Conservation (phyloP, 37 sponge, comb jelly and placozoan genomes). For the Beroe forskalii region DNA sequence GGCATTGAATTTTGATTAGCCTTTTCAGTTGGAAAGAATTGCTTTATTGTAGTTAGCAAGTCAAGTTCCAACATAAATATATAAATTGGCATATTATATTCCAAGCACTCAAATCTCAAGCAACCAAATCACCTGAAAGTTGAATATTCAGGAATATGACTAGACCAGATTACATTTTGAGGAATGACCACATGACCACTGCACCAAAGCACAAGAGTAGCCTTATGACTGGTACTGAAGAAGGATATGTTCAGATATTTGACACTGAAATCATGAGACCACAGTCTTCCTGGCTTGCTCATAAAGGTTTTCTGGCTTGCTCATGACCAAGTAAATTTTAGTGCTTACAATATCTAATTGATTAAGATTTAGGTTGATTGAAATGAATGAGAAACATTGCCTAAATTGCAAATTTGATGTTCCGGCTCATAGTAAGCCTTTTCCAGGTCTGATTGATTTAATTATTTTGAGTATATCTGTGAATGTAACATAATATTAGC, state of each 20-base stretch:
- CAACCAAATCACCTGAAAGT: no score
- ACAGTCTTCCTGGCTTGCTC: conserved; percentile 3
- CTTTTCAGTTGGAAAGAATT: no score
- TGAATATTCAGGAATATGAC: background rate
- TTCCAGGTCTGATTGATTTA: no score
- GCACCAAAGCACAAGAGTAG: background rate
- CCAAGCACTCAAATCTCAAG: no score
- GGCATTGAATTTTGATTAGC: no score
- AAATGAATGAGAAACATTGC: background rate
- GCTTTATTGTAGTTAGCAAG: no score
- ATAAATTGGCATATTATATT: no score
- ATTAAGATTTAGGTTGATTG: background rate
- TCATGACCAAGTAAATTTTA: no score
- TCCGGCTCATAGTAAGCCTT: background rate
- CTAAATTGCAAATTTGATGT: background rate
- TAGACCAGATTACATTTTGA: conserved; percentile 33
- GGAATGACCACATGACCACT: conserved; percentile 8
- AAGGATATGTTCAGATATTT: background rate
- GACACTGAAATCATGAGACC: conserved; percentile 63
- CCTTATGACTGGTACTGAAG: conserved; percentile 16
- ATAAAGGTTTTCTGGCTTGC: conserved; percentile 33
- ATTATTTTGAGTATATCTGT: no score
- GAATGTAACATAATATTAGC: no score
- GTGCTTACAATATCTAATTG: background rate
- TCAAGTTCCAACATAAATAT: no score